A percentile compares a stretch with the other conserved stretches of the same genome.
Conservation (phyloP, 2,888 invertebrate species). For the Campaea margaritaria region DNA sequence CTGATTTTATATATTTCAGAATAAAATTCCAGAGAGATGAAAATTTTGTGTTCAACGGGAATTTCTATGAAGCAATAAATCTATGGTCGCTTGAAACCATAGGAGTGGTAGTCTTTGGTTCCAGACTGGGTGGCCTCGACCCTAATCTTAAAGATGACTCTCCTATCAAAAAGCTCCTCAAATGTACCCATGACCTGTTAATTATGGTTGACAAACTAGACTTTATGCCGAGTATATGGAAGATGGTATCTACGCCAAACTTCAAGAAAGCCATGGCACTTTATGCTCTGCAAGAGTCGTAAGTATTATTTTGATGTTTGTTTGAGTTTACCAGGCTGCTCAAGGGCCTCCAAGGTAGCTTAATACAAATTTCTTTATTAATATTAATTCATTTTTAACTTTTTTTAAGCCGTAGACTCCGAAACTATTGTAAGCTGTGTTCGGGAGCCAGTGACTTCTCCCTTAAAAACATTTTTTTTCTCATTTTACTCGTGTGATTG, state of each 20-base stretch:
- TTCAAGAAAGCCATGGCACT: conserved; percentile 65
- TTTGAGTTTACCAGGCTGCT: too few relatives aligned
- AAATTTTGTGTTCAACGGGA: conserved; percentile 62
- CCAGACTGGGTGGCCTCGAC: conserved; percentile 67
- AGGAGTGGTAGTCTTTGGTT: conserved; percentile 69
- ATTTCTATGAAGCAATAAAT: conserved; percentile 84
- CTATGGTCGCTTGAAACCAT: conserved; percentile 87
- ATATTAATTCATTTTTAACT: conserved; percentile 45
- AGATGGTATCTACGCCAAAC: conserved; percentile 56
- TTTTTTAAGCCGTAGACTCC: too few relatives aligned
- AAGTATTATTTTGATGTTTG: too few relatives aligned
- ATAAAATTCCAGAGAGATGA: conserved; percentile 79
- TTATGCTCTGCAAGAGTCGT: conserved; percentile 66
- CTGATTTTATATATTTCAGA: too few relatives aligned
- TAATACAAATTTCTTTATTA: too few relatives aligned
- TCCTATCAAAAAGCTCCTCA: conserved; percentile 62
- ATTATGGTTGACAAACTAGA: conserved; percentile 55
- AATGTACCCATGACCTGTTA: conserved; percentile 63
- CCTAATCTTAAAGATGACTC: conserved; percentile 64
- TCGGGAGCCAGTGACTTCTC: too few relatives aligned
- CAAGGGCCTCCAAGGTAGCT: too few relatives aligned
- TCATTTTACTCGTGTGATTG: too few relatives aligned
- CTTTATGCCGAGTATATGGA: conserved; percentile 65
- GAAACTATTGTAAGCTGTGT: too few relatives aligned
- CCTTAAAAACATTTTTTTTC: too few relatives aligned